Conservation (phyloP, 1,140 invertebrate genomes). For the Limonius californicus region DNA sequence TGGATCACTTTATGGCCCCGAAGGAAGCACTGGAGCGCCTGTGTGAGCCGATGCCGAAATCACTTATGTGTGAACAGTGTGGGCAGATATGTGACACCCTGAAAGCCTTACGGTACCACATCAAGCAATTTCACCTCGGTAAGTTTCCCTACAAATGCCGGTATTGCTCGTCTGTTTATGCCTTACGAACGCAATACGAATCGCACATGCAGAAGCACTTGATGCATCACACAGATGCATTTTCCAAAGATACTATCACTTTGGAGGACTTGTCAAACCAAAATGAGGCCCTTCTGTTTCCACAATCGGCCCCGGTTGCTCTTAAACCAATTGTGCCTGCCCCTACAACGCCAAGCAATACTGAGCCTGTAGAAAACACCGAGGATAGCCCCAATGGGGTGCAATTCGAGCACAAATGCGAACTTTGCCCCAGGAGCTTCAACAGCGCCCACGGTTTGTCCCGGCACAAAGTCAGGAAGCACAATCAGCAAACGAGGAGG, state of each 20-base stretch:
- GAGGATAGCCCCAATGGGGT: background rate
- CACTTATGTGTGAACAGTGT: conserved; percentile 33
- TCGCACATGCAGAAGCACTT: conserved; percentile 33
- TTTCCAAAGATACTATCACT: conserved; percentile 31
- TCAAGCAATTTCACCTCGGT: conserved; percentile 38
- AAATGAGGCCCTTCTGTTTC: background rate
- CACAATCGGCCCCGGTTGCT: background rate
- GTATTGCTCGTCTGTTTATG: conserved; percentile 33
- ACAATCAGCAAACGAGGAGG: conserved; percentile 38
- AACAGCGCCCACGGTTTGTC: conserved; percentile 34
- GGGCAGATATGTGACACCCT: conserved; percentile 30
- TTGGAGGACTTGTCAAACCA: conserved; percentile 33
- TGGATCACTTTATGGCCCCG: conserved; percentile 36
- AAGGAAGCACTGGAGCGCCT: background rate
- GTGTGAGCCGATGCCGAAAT: conserved; percentile 22
- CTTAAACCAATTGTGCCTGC: no score
- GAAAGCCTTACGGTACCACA: conserved; percentile 33
- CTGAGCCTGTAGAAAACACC: background rate
- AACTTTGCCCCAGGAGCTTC: conserved; percentile 35
- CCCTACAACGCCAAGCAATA: background rate
- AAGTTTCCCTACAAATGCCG: conserved; percentile 40
- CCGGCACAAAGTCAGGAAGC: conserved; percentile 38
- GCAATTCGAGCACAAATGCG: conserved; percentile 26
- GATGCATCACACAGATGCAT: conserved; percentile 17
- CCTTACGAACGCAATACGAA: conserved; percentile 32